Evolutionary conservation across 2,797 vertebrate genomes (phyloP).

Genomic region (Prunella strophiata): DNA sequence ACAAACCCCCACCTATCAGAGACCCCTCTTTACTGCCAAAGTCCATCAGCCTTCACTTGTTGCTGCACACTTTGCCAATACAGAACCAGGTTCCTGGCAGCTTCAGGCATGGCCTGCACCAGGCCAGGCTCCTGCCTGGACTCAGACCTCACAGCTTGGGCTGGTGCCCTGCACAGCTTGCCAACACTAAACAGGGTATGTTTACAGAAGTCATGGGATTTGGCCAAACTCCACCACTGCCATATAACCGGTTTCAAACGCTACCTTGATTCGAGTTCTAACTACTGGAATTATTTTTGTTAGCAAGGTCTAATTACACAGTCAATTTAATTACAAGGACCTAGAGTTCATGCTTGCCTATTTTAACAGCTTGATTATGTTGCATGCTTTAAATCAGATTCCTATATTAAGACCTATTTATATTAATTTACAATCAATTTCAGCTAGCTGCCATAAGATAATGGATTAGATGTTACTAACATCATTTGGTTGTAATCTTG

Average conservation of each 20-base stretch:
- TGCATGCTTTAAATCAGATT: not conserved
- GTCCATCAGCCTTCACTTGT: accelerated
- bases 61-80: accelerated
- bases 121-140: not conserved
- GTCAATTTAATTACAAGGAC: not conserved
- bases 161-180: not conserved
- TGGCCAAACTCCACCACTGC: not conserved
- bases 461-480: not conserved
- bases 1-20: accelerated
- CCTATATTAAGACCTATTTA: not conserved
- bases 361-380: not conserved
- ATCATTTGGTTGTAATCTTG: not conserved
- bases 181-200: not conserved
- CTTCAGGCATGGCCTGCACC: not conserved
- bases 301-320: not conserved
- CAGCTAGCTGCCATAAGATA: not conserved
- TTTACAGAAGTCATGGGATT: not conserved
- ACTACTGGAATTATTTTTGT: not conserved
- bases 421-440: not conserved
- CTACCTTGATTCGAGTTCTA: not conserved
- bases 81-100: not conserved
- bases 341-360: not conserved
- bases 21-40: too few relatives aligned
- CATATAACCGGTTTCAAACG: not conserved
- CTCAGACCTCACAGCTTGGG: accelerated